Conservation (phyloP, 2,888 invertebrate genomes). For the Tetanocera ferruginea region DNA sequence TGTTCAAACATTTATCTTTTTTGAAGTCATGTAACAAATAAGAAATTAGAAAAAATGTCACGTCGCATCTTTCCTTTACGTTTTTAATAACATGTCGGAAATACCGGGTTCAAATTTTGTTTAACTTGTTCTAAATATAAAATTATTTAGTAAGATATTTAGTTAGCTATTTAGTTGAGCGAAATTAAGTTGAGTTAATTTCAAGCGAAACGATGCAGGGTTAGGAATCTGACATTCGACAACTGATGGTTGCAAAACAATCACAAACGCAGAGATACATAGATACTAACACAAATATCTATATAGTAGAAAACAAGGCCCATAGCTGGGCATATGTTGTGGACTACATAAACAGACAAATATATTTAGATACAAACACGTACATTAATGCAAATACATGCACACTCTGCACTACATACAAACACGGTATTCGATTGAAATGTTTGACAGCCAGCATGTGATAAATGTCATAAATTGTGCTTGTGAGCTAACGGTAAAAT, state of each 20-base stretch:
- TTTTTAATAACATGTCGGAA: too few relatives aligned
- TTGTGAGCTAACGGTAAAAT: slow-evolving; percentile 31
- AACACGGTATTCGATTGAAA: slow-evolving; percentile 25
- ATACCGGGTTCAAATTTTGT: too few relatives aligned
- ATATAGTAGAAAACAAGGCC: too few relatives aligned
- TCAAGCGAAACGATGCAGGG: neutral
- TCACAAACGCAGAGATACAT: too few relatives aligned
- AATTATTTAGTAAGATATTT: too few relatives aligned
- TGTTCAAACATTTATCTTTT: too few relatives aligned
- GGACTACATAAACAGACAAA: slow-evolving; percentile 30
- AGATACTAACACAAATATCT: slow-evolving; percentile 34
- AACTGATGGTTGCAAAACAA: neutral
- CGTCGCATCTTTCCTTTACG: too few relatives aligned
- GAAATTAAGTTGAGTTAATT: neutral
- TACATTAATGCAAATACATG: slow-evolving; percentile 15
- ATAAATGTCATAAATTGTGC: slow-evolving; percentile 37
- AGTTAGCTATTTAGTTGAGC: too few relatives aligned
- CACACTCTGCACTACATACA: slow-evolving; percentile 14
- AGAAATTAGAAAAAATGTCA: too few relatives aligned
- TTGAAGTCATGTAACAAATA: too few relatives aligned
- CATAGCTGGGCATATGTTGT: slow-evolving; percentile 14
- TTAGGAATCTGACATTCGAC: neutral
- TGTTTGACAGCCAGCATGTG: slow-evolving; percentile 38
- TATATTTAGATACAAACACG: neutral
- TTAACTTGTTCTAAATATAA: too few relatives aligned